Percentiles rank a stretch among this genome's conserved stretches.
phyloP scores from a whole-genome alignment of 2,888 invertebrate genomes.

The Rambutsinella grinnellia region DNA sequence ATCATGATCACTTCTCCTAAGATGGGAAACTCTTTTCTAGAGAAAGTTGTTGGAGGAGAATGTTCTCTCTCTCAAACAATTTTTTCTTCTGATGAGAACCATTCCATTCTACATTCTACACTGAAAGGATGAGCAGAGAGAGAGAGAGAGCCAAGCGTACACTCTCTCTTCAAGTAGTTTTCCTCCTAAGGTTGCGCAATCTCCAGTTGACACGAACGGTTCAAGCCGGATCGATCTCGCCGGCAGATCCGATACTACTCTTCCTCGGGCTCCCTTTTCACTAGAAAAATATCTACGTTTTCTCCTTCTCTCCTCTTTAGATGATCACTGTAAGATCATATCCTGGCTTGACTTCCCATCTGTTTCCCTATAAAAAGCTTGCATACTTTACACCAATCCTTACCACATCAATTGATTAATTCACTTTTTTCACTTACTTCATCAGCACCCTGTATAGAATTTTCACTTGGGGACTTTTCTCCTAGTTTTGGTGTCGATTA shows the following conservation, averaged over 20 bases:
- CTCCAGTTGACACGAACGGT: conserved; percentile 63
- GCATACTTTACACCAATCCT: too few species aligned
- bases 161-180: conserved; percentile 40
- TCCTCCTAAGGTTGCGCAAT: conserved; percentile 63
- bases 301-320: neutral
- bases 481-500: too few species aligned
- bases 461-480: too few species aligned
- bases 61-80: neutral
- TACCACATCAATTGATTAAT: too few species aligned
- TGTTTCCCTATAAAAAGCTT: too few species aligned
- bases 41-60: conserved; percentile 7
- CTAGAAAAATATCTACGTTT: neutral
- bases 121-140: conserved; percentile 14
- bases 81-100: neutral
- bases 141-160: conserved; percentile 22
- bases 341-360: too few species aligned
- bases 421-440: too few species aligned
- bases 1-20: too few species aligned
- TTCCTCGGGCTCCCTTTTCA: conserved; percentile 32
- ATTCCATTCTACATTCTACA: neutral
- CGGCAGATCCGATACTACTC: conserved; percentile 54
- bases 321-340: too few species aligned
- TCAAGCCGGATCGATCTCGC: conserved; percentile 64
- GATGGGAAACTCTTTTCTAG: too few species aligned
- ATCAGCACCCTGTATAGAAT: too few species aligned